Evolutionary conservation across 2,888 invertebrate genomes (phyloP).

Genomic region (Netelia fuscicornis): DNA sequence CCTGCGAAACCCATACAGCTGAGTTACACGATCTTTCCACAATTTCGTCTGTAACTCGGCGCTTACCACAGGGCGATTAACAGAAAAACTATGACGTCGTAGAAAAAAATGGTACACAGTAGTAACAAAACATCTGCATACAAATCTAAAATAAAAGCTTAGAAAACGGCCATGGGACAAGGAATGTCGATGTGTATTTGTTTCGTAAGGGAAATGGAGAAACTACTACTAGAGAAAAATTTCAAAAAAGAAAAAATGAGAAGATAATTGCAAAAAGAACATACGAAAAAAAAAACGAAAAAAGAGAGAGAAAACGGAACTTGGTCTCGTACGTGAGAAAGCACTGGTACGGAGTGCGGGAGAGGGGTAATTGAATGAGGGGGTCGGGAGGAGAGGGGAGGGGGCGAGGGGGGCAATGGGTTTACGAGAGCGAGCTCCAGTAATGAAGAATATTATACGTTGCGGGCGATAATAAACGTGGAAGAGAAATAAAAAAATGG

Average conservation of each 20-base stretch:
- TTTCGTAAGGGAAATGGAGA: neutral
- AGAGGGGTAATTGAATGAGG: neutral
- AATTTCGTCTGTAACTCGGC: neutral
- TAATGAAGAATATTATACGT: neutral
- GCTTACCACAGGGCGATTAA: neutral
- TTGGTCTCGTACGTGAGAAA: constrained; percentile 12
- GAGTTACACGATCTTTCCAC: constrained; percentile 10
- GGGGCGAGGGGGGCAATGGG: neutral
- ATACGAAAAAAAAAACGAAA: neutral
- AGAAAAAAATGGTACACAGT: neutral
- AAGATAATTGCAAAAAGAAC: neutral
- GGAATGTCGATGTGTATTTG: neutral
- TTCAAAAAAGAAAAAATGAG: neutral
- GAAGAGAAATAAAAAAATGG: neutral
- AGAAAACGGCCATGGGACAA: constrained; percentile 64
- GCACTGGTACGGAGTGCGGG: neutral
- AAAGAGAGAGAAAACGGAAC: constrained; percentile 11
- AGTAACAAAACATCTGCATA: neutral
- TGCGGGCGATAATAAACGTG: constrained; percentile 15
- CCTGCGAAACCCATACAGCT: constrained; percentile 29
- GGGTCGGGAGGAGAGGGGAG: neutral
- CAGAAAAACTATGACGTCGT: neutral
- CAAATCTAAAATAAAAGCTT: constrained; percentile 30
- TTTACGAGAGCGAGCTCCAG: constrained; percentile 31
- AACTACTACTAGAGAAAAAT: constrained; percentile 7